Base-by-base conservation (phyloP, 2,113 vertebrate genomes). In the Nothoprocta perdicaria region DNA sequence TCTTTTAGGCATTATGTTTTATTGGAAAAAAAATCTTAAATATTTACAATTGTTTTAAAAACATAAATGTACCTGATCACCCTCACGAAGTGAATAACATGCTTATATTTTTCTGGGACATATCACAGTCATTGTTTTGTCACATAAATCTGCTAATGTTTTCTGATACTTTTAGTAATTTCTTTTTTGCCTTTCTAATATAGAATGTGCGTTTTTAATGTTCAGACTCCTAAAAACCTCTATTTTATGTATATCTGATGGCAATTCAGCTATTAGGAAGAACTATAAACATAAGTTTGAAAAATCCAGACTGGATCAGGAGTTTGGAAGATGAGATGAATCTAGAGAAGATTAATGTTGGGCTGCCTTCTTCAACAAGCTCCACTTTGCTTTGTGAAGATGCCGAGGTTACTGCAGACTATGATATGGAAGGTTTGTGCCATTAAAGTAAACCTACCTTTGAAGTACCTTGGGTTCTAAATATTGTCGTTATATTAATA, bases 331-430 rank as follows among this genome's bases (percentile, higher is more conserved):
- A 99, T 66, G 99, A 99, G 97, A 99, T 99, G 98, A 99, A 98
- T 67, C 97, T 99, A 53, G 99, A 99, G 93, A 98, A 98, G 94
- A 99, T 99, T 90, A 98, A 97, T 81, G 96, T 98, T 69, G 97
- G 97, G 6, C 96, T 99, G 79, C 98, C 99, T 24, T 98, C 98
- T 23, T 99, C 99, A 0, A 98, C 98, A 62, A 99, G 99, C 93
- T 99, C 99, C 62, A 99, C 98, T 43, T 97, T 99, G 94, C 98
- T 99, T 10, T 99, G 98, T 26, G 99, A 99, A 96, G 99, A 99
- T 93, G 98, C 98, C 0, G 98, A 99, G 40, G 96, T 99, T 88
- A 96, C 98, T 33, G 98, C 99, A 18, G 99, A 99, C 92, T 99
- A 98, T 16, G 98, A 99, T 62, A 99, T 99, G 99, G 99, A 99